Percentiles rank a stretch among this genome's conserved stretches.
Evolutionary conservation across 2,888 invertebrate genomes (phyloP).

Genomic region (Volucella inanis): DNA sequence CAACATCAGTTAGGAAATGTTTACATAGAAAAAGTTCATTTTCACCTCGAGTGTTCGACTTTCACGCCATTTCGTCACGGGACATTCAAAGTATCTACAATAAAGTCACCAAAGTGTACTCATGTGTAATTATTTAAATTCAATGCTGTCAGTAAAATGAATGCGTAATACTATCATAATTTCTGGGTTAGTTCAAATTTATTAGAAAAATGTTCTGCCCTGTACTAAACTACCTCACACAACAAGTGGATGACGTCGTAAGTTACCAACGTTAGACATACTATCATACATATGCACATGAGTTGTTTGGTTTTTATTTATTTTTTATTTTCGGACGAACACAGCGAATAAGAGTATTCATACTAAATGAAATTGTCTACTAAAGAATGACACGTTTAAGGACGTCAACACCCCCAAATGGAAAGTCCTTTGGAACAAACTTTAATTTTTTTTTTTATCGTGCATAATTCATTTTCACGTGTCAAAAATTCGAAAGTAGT

Average conservation of each 20-base stretch:
- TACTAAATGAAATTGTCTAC: background rate
- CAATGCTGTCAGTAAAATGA: slow-evolving; percentile 9
- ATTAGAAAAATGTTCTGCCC: slow-evolving; percentile 23
- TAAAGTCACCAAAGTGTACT: background rate
- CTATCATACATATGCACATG: too few relatives aligned
- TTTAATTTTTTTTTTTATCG: background rate
- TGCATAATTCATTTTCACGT: slow-evolving; percentile 25
- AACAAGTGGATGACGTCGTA: background rate
- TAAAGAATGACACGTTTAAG: background rate
- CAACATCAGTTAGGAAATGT: too few relatives aligned
- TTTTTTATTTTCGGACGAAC: background rate
- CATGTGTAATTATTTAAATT: slow-evolving; percentile 23
- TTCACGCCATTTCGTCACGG: background rate
- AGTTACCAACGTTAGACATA: background rate
- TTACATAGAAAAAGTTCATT: background rate
- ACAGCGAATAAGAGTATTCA: background rate
- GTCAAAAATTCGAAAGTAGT: slow-evolving; percentile 13
- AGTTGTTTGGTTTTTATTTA: background rate
- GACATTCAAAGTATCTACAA: slow-evolving; percentile 10
- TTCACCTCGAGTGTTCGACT: background rate
- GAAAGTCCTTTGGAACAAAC: slow-evolving; percentile 6
- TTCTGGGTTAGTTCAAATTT: slow-evolving; percentile 13
- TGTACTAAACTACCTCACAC: background rate
- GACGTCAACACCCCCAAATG: slow-evolving; percentile 2
- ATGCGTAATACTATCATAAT: slow-evolving; percentile 22